These are phyloP conservation scores for Scaptomyza pallida DNA, from an alignment of 1,140 invertebrate species.

Conservation along the genomic window DNA sequence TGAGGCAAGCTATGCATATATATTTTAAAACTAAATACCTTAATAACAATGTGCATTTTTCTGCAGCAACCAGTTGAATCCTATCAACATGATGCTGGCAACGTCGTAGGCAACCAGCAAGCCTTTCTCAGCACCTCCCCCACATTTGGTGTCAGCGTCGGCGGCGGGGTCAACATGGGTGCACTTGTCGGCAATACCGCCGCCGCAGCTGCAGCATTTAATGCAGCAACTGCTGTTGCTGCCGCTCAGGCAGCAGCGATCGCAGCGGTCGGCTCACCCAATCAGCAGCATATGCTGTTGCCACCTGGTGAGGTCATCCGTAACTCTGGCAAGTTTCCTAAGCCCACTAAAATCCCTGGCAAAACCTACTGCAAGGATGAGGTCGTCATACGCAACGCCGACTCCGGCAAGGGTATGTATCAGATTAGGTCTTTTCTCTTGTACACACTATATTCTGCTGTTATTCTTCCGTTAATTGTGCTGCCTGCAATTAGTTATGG, in stretches of 20 bases:
- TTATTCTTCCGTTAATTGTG: slow-evolving; percentile 21
- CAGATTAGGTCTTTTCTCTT: neutral
- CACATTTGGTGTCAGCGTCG: slow-evolving; percentile 75
- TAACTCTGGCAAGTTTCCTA: slow-evolving; percentile 93
- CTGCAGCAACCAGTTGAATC: slow-evolving; percentile 62
- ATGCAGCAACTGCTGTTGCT: slow-evolving; percentile 69
- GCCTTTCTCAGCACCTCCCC: slow-evolving; percentile 84
- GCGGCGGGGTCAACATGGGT: slow-evolving; percentile 46
- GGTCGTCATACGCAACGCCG: slow-evolving; percentile 95
- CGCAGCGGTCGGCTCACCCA: slow-evolving; percentile 76
- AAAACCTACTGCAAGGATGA: slow-evolving; percentile 97
- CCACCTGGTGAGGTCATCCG: slow-evolving; percentile 93
- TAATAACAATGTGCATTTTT: neutral
- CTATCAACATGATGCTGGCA: slow-evolving; percentile 72
- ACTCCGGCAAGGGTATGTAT: slow-evolving; percentile 95
- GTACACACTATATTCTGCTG: neutral
- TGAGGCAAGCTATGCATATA: slow-evolving; percentile 85
- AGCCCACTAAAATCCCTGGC: slow-evolving; percentile 94
- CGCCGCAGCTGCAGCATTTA: slow-evolving; percentile 68
- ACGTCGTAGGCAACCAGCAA: slow-evolving; percentile 58
- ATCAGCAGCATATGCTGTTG: slow-evolving; percentile 85
- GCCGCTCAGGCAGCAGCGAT: slow-evolving; percentile 78
- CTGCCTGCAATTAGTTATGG: slow-evolving; percentile 91
- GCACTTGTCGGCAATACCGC: slow-evolving; percentile 41
- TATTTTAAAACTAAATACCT: neutral